Base-by-base conservation (phyloP, 1,140 invertebrate genomes). In the Papilio helenus region DNA sequence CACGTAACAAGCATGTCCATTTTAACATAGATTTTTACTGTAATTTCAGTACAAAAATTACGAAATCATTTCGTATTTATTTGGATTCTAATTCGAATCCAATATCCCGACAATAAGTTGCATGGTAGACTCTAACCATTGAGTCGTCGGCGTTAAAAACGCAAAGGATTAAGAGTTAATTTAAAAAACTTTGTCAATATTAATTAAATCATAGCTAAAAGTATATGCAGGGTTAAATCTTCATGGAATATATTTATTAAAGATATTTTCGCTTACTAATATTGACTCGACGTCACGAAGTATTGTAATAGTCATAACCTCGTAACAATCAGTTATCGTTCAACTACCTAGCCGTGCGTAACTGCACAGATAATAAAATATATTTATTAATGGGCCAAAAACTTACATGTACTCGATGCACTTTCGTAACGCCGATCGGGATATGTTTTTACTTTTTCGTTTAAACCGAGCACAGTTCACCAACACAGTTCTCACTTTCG, bases 401-500 rank as follows among this genome's bases (percentile, higher is more conserved):
- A 82, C 80, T 73, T 72, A 80, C 81, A 71, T 80, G 34, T 68
- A 39, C 76, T 79, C 73, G 79, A 80, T 82, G 81, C 89, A 89
- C 88, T 91, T 86, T 86, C 84, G 81, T 88, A 83, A 84, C 83
- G 85, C 79, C 80, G 84, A 86, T 85, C 81, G 14, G 84, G 85
- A 87, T 84, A 84, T 83, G 81, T 88, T 84, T 90, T 87, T 89
- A 87, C 87, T 23, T 12, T 29, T 76, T 55, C 20, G 16, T 34
- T 42, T 65, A 89, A 89, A 89, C 89, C 91, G 83, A 89, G 84
- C 76, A 81, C 74, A 81, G 83, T 89, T 89, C 86, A 86, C 80
- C 81, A 88, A 87, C 86, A 79, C 77, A 87, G 87, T 88, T 68
- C 86, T 90, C 90, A 90, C 91, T 90, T 91, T 92, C 90, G 84